phyloP scores from a whole-genome alignment of 2,888 invertebrate genomes.

The Platycheirus albimanus region DNA sequence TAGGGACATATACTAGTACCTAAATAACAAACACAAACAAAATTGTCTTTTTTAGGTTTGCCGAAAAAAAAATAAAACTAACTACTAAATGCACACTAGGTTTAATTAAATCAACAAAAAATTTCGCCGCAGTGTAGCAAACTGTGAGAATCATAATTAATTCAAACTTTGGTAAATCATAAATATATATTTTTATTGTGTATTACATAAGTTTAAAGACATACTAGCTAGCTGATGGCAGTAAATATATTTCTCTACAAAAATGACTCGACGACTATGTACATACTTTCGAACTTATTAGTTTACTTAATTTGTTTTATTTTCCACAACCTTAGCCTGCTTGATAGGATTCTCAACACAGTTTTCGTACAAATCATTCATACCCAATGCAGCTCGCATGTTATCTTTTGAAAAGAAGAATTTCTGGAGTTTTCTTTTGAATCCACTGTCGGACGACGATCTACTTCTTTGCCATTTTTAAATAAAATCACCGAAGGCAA shows the following conservation, averaged over 20 bases:
- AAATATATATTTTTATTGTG: neutral
- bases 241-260: conserved; percentile 20
- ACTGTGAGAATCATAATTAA: conserved; percentile 2
- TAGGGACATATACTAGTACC: no score
- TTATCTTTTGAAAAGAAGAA: conserved; percentile 92
- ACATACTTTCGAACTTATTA: conserved; percentile 12
- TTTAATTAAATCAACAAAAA: neutral
- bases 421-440: conserved; percentile 91
- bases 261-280: neutral
- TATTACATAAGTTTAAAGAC: conserved; percentile 2
- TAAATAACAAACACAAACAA: conserved; percentile 9
- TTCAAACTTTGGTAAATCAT: conserved; percentile 23
- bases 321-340: conserved; percentile 73
- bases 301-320: conserved; percentile 66
- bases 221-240: neutral
- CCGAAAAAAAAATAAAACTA: conserved; percentile 2
- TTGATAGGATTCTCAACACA: conserved; percentile 87
- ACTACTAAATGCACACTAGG: conserved; percentile 54
- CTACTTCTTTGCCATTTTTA: conserved; percentile 91
- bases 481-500: conserved; percentile 95
- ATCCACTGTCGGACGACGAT: conserved; percentile 92
- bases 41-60: conserved; percentile 1
- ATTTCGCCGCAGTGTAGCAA: neutral
- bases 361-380: conserved; percentile 92
- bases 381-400: conserved; percentile 93